Base-by-base conservation (phyloP, 2,797 vertebrate genomes). In the Periophthalmus magnuspinnatus region DNA sequence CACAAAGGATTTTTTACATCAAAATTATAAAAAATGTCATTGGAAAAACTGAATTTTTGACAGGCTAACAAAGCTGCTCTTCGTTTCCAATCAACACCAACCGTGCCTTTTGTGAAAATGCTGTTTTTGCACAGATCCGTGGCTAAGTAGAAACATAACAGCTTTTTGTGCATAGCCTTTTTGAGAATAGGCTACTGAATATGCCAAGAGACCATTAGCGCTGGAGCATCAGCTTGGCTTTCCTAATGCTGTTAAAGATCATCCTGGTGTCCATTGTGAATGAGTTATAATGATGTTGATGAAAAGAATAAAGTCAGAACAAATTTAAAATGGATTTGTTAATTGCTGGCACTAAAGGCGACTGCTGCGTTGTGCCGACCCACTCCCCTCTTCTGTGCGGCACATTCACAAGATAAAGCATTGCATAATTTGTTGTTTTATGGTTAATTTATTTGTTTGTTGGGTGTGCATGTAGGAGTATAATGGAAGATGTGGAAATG, bases 171-270 rank as follows among this genome's bases (percentile, higher is more conserved):
- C 67, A 71, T 48, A 19, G 10, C 9, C 9, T 63, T 45, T 45
- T 45, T 11, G 5, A 22, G 19, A 62, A 62, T 14, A 65, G 22
- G 70, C 33, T 78, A 70, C 81, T 80, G 81, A 88, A 83, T 76
- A 74, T 69, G 74, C 62, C 41, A 71, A 36, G 73, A 82, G 54
- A 64, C 82, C 81, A 86, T 87, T 84, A 89, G 75, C 76, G 67
- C 69, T 55, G 72, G 72, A 78, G 79, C 84, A 73, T 87, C 81
- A 79, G 80, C 80, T 65, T 72, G 75, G 84, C 72, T 82, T 84
- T 75, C 71, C 82, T 89, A 84, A 88, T 81, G 85, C 72, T 71
- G 75, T 84, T 81, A 82, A 75, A 88, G 81, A 84, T 89, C 86
- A 85, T 85, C 76, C 77, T 75, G 79, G 70, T 88, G 79, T 81